Evolutionary conservation across 2,888 invertebrate species (phyloP), one percentile per base, ranked within the genome.

Genomic region (Xanthia togata): DNA sequence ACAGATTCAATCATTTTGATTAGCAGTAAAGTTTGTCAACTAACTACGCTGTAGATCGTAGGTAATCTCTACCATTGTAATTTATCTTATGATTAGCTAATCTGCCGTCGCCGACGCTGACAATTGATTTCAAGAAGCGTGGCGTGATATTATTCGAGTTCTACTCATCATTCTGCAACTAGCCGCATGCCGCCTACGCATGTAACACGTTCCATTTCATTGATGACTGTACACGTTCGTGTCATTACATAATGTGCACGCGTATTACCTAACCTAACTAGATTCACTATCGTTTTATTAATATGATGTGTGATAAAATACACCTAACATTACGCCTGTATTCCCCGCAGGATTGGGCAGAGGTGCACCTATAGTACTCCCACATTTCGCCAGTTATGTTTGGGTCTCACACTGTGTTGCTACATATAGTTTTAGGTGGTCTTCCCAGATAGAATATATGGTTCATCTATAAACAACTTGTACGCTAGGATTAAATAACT

Each of bases 201-300:
- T 59, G 26, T 73, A 79, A 38, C 73, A 80, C 73, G 73, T 84
- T 80, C 47, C 55, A 53, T 79, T 64, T 65, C 83, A 65, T 79
- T 65, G 83, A 59, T 55, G 64, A 41, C 59, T 59, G 59, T 47
- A 67, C 79, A 80, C 79, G 84, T 83, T 35, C 55, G n/a, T 44
- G 35, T 65, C 35, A 65, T 68, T 73, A 63, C 73, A 81, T 78
- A 65, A 79, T 70, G 53, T 41, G 64, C 53, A 50, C 59, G 31
- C 83, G 44, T 68, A 44, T 63, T 82, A 47, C 44, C 26, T 65
- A 38, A 78, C 55, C 41, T 65, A 35, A 79, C 62, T 68, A 47
- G n/a, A 70, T 59, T 47, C 69, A 70, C 64, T 79, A 78, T 79
- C 79, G 59, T 20, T 70, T 53, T 59, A 41, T 55, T 55, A 50